These are phyloP conservation scores for Gasterosteus nipponicus DNA, from an alignment of 2,113 vertebrate species.

Conservation along the genomic window DNA sequence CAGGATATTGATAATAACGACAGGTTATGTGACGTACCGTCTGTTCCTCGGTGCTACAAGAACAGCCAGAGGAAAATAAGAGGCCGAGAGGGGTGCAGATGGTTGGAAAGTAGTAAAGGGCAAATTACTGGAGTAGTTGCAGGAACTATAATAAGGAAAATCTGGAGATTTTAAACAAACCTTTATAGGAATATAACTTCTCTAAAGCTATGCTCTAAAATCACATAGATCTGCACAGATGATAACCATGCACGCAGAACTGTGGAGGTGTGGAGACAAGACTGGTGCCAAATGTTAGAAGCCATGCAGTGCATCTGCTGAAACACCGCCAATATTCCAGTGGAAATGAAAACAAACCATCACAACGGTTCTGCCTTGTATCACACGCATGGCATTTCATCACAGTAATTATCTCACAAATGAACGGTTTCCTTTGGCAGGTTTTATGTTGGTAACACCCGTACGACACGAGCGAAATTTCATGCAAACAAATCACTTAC, in stretches of 20 bases:
- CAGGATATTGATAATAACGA: constrained; percentile 71
- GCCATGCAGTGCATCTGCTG: constrained; percentile 35
- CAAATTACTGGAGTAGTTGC: not conserved
- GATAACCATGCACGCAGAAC: constrained; percentile 34
- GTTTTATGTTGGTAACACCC: constrained; percentile 61
- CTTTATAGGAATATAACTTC: constrained; percentile 26
- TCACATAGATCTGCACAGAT: constrained; percentile 37
- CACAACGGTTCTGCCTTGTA: constrained; percentile 43
- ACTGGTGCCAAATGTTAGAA: constrained; percentile 54
- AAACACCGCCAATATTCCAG: constrained; percentile 47
- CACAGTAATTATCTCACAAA: constrained; percentile 67
- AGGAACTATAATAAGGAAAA: constrained; percentile 28
- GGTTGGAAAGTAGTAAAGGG: not conserved
- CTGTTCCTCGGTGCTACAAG: constrained; percentile 14
- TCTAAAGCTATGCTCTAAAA: constrained; percentile 9
- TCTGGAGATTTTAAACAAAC: constrained; percentile 40
- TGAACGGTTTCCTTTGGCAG: constrained; percentile 59
- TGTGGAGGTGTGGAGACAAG: constrained; percentile 28
- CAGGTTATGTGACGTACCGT: constrained; percentile 34
- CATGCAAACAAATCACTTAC: constrained; percentile 67
- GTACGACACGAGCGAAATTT: constrained; percentile 42
- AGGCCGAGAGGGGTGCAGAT: not conserved
- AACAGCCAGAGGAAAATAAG: constrained; percentile 3
- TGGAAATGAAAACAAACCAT: constrained; percentile 66
- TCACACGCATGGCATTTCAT: constrained; percentile 58